Base-by-base conservation (phyloP, 1,140 invertebrate species). In the Idris sp. region DNA sequence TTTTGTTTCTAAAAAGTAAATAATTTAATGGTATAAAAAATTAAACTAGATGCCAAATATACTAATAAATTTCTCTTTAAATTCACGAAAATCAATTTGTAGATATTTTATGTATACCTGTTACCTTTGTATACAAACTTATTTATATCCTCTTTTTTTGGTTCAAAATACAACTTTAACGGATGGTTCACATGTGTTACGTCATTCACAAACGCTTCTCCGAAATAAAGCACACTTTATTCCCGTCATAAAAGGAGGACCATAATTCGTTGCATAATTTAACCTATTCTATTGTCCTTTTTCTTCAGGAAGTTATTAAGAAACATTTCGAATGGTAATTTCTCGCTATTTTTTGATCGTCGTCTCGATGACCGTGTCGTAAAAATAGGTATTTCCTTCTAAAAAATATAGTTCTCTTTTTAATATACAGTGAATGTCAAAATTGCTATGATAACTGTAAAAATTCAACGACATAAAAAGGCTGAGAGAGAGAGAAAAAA, bases 241-340 rank as follows among this genome's bases (percentile, higher is more conserved):
- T 67, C 31, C 35, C 26, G 26, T 7, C 48, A 19, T 64, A 56
- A 64, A 64, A 64, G 15, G 22, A 36, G 19, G 10, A 35, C 25
- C 18, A 31, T 35, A 43, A 40, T 64, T 43, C 46, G 8, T 56
- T 56, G 61, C 61, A 65, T 65, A 65, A 54, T 67, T 67, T 67
- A 58, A 11, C 33, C 33, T 18, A 26, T 26, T 3, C 43, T 16
- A 56, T 68, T 58, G 53, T 68, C 53, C 64, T 15, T 15, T 28
- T 54, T 31, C 33, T 46, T 67, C 64, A 68, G 64, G 64, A 68
- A 68, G 64, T 68, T 58, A 51, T 68, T 58, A 58, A 51, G 41
- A 46, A 36, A 16, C 36, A 54, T 31, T 6, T n/a, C 2, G 31
- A 46, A 28, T 31, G 2, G 28, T 22, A 41, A 51, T 51, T 58